Conservation (phyloP, 2,113 vertebrate species). For the Melanostigma gelatinosum region DNA sequence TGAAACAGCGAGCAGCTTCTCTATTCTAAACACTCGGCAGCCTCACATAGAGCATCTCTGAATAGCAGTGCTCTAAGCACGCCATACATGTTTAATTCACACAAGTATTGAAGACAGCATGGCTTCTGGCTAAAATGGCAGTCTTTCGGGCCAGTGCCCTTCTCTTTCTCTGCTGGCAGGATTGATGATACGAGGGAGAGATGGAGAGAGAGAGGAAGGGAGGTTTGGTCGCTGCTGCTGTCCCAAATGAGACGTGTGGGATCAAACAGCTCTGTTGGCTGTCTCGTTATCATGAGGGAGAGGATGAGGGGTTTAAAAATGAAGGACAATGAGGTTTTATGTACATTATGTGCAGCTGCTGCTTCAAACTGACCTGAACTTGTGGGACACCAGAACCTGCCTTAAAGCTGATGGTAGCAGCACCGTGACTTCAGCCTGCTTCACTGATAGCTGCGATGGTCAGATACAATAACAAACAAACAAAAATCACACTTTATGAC, state of each 20-base stretch:
- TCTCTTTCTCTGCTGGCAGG: conserved; percentile 25
- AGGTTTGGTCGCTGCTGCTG: conserved; percentile 23
- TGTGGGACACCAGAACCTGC: not conserved
- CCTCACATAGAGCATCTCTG: conserved; percentile 39
- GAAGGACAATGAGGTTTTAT: conserved; percentile 31
- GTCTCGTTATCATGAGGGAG: conserved; percentile 37
- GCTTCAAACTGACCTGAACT: conserved; percentile 22
- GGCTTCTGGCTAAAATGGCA: conserved; percentile 64
- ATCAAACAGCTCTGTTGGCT: conserved; percentile 50
- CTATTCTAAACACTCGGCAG: conserved; percentile 52
- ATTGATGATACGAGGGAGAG: conserved; percentile 4
- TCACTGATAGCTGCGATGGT: not conserved
- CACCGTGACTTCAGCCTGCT: not conserved
- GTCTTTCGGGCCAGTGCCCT: conserved; percentile 57
- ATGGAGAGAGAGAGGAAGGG: conserved; percentile 1
- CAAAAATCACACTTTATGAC: not conserved
- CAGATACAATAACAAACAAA: not conserved
- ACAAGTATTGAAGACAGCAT: conserved; percentile 53
- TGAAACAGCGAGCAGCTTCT: conserved; percentile 42
- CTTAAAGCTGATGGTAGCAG: not conserved
- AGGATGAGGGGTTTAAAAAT: conserved; percentile 29
- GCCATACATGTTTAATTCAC: conserved; percentile 74
- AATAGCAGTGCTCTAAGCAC: conserved; percentile 40
- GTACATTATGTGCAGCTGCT: conserved; percentile 9
- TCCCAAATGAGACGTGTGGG: conserved; percentile 35